A percentile compares a stretch with the other conserved stretches of the same genome.
Evolutionary conservation across 2,888 invertebrate species (phyloP).

Genomic region (Diadegma fenestrale): DNA sequence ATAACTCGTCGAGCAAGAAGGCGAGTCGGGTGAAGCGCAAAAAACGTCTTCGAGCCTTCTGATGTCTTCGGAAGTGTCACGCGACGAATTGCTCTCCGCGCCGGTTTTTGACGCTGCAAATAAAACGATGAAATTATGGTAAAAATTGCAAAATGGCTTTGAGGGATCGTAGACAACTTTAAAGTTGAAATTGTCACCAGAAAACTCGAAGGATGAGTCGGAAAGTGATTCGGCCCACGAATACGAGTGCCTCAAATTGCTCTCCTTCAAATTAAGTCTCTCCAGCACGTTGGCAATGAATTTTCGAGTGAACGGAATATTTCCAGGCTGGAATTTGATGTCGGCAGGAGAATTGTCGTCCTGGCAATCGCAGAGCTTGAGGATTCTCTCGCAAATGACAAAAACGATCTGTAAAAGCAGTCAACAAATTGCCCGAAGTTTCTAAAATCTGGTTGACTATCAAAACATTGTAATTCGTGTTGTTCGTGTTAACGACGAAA

Average conservation of each 20-base stretch:
- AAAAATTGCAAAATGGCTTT: background rate
- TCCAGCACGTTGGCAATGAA: conserved; percentile 86
- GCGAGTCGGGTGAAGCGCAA: conserved; percentile 82
- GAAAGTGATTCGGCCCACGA: conserved; percentile 81
- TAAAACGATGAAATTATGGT: background rate
- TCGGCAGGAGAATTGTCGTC: conserved; percentile 85
- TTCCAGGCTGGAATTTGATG: conserved; percentile 86
- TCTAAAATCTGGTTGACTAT: background rate
- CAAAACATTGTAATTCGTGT: background rate
- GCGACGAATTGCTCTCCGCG: conserved; percentile 74
- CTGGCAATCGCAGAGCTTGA: conserved; percentile 89
- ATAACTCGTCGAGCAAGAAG: conserved; percentile 82
- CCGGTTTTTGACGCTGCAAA: conserved; percentile 63
- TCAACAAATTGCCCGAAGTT: background rate
- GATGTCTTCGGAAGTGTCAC: conserved; percentile 77
- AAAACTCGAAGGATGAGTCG: conserved; percentile 79
- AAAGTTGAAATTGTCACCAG: conserved; percentile 72
- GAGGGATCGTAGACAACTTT: background rate
- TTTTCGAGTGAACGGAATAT: conserved; percentile 87
- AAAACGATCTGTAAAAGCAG: conserved; percentile 88
- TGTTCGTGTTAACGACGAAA: conserved; percentile 1
- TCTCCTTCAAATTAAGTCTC: conserved; percentile 76
- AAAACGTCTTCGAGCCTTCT: conserved; percentile 78
- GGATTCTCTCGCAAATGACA: conserved; percentile 91
- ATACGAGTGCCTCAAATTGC: conserved; percentile 78